A percentile compares a stretch with the other conserved stretches of the same genome.
These are phyloP conservation scores for Mamestra brassicae DNA, from an alignment of 2,888 invertebrate genomes.

Conservation along the genomic window DNA sequence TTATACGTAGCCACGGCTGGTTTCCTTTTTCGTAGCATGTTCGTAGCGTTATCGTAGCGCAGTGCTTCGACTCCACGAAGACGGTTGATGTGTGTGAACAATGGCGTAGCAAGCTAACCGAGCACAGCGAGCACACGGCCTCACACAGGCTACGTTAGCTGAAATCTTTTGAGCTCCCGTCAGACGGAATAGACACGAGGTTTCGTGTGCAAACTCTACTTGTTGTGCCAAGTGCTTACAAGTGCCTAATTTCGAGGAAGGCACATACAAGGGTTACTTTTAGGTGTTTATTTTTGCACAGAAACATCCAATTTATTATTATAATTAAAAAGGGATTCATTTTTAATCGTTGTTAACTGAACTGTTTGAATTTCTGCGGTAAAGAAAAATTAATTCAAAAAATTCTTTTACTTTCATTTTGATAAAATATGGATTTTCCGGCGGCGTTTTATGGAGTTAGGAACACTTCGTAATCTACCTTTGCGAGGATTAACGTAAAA, in stretches of 20 bases:
- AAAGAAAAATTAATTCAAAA: constrained; percentile 69
- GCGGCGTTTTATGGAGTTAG: constrained; percentile 78
- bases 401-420: constrained; percentile 71
- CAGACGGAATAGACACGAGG: constrained; percentile 76
- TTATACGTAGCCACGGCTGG: constrained; percentile 55
- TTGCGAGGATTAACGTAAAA: constrained; percentile 85
- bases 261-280: constrained; percentile 36
- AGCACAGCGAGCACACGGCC: constrained; percentile 61
- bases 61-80: constrained; percentile 66
- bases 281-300: constrained; percentile 51
- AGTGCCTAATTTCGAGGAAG: constrained; percentile 71
- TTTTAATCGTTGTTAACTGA: constrained; percentile 49
- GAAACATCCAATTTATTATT: constrained; percentile 32
- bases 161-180: constrained; percentile 83
- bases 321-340: constrained; percentile 32
- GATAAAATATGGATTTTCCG: constrained; percentile 76
- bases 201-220: constrained; percentile 75
- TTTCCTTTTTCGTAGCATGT: constrained; percentile 64
- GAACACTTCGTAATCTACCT: constrained; percentile 86
- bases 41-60: constrained; percentile 71
- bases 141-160: constrained; percentile 72
- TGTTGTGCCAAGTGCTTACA: constrained; percentile 73
- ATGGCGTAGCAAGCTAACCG: constrained; percentile 77
- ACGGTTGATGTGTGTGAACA: constrained; percentile 79
- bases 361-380: constrained; percentile 59